Base-by-base conservation (phyloP, 2,888 invertebrate species). In the Callimorpha dominula region DNA sequence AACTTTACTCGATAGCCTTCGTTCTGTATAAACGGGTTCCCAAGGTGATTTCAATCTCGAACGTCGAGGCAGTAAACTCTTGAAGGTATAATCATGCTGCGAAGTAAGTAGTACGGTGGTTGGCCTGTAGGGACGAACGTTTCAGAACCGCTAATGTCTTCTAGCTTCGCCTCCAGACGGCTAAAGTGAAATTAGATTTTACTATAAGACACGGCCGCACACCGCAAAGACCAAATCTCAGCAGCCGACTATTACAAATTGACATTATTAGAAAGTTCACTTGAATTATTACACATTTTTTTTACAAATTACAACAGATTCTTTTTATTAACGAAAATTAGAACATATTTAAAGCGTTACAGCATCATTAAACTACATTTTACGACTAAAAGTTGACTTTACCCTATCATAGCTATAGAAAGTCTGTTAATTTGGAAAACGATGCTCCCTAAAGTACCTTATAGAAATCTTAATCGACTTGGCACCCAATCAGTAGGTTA, bases 1-100 rank as follows among this genome's bases (percentile, higher is more conserved):
- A 85, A 85, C 86, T 85, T 86, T 85, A 80, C 85, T 86, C 85
- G 81, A 85, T 86, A 86, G 74, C 78, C 73, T 57, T 62, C 76
- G 74, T 78, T 78, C 76, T 75, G 79, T 70, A 80, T 70, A 80
- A 83, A 81, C 76, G 77, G 76, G 76, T 79, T 77, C 80, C 86
- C 86, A 79, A 82, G 80, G 81, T 82, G 82, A 76, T 79, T 80
- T 64, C 70, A 72, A 80, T 78, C 20, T 80, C 70, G 74, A 75
- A 67, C 77, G 76, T 71, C n/a, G 74, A 65, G 73, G 76, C 75
- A 65, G 63, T 75, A 73, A 82, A 75, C 74, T 72, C 71, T 66
- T 11, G 65, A 69, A 73, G 66, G 73, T 72, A 81, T 81, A 72
- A 75, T 73, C 72, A 71, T 65, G 70, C 72, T 72, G 68, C 52